Evolutionary conservation across 1,140 invertebrate genomes (phyloP).

Genomic region (Tenebrio molitor): DNA sequence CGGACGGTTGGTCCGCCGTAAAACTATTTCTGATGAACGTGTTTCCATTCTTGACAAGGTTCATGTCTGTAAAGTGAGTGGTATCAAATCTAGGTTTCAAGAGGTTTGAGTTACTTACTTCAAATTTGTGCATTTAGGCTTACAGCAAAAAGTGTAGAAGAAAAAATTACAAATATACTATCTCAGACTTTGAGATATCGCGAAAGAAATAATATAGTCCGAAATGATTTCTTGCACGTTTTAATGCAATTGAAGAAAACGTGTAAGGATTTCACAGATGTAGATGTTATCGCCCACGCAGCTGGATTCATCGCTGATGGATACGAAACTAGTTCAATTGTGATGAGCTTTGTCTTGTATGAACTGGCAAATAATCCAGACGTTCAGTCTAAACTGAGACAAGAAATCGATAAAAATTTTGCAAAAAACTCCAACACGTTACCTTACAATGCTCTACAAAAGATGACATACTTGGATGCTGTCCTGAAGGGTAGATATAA

Average conservation of each 20-base stretch:
- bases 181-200: slow-evolving; percentile 61
- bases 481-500: slow-evolving; percentile 52
- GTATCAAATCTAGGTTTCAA: neutral
- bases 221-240: slow-evolving; percentile 60
- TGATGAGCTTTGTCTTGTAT: slow-evolving; percentile 69
- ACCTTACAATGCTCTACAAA: slow-evolving; percentile 66
- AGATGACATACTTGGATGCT: slow-evolving; percentile 63
- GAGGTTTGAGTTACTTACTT: too few species aligned
- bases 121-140: too few species aligned
- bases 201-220: slow-evolving; percentile 59
- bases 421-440: slow-evolving; percentile 58
- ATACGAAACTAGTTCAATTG: slow-evolving; percentile 74
- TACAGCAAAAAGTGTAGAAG: slow-evolving; percentile 47
- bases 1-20: neutral
- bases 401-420: slow-evolving; percentile 65
- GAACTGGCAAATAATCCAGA: slow-evolving; percentile 69
- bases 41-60: neutral
- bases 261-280: slow-evolving; percentile 28
- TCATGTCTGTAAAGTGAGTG: neutral
- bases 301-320: slow-evolving; percentile 75
- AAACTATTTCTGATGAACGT: neutral
- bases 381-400: slow-evolving; percentile 67
- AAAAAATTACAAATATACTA: slow-evolving; percentile 49
- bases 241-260: slow-evolving; percentile 47
- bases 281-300: slow-evolving; percentile 68